Conservation (phyloP, 2,888 invertebrate genomes). For the Chorisops tibialis region DNA sequence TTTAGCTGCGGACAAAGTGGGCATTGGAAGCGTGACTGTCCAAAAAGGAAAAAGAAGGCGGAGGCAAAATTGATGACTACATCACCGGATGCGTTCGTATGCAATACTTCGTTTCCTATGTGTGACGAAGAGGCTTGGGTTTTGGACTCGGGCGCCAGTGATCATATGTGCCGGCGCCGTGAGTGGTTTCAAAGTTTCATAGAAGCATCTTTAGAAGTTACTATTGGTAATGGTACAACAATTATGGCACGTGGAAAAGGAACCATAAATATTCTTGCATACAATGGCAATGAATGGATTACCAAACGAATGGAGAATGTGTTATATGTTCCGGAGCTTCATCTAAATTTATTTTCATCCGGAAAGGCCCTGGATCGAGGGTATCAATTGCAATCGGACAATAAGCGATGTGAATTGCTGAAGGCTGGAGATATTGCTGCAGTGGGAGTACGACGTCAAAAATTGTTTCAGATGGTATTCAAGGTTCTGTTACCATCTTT, state of each 20-base stretch:
- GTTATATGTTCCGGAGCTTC: conserved; percentile 11
- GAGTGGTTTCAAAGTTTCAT: conserved; percentile 12
- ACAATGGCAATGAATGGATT: neutral
- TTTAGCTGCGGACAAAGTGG: conserved; percentile 33
- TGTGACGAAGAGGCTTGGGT: conserved; percentile 27
- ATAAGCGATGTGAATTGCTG: conserved; percentile 24
- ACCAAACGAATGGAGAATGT: neutral
- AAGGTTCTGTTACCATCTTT: neutral
- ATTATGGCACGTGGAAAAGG: neutral
- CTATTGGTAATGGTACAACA: neutral
- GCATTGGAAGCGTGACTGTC: conserved; percentile 35
- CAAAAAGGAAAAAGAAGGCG: conserved; percentile 23
- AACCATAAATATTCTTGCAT: neutral
- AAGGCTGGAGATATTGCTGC: conserved; percentile 20
- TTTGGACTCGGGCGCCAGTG: conserved; percentile 32
- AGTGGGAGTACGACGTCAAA: conserved; percentile 21
- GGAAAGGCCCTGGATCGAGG: conserved; percentile 26
- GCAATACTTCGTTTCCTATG: neutral
- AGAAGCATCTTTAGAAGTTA: neutral
- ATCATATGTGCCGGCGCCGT: conserved; percentile 30
- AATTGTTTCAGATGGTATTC: conserved; percentile 19
- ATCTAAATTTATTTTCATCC: conserved; percentile 31
- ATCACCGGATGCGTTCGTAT: too few relatives aligned
- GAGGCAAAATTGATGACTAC: neutral
- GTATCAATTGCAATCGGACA: too few relatives aligned